A percentile compares a stretch with the other conserved stretches of the same genome.
phyloP scores from a whole-genome alignment of 1,140 invertebrate species.

The Macrosteles quadrilineatus region DNA sequence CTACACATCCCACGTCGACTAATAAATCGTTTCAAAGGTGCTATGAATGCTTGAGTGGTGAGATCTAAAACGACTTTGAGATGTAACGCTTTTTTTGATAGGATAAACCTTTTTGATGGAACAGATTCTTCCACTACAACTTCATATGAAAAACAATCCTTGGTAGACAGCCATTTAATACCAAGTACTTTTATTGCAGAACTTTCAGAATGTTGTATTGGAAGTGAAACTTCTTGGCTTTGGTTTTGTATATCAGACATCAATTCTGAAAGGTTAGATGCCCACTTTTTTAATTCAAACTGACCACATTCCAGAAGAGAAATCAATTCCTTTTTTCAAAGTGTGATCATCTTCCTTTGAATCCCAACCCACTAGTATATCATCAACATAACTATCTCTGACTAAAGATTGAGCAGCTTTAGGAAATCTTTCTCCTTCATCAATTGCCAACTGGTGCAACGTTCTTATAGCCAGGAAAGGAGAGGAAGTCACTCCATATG shows the following conservation, averaged over 20 bases:
- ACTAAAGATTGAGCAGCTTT: background rate
- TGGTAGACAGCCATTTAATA: too few relatives aligned
- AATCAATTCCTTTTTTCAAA: background rate
- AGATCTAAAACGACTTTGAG: conserved; percentile 49
- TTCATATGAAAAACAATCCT: too few relatives aligned
- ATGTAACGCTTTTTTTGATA: conserved; percentile 48
- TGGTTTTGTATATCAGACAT: background rate
- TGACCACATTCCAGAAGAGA: background rate
- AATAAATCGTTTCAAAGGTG: conserved; percentile 47
- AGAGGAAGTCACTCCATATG: background rate
- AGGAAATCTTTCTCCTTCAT: background rate
- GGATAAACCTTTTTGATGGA: too few relatives aligned
- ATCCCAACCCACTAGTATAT: background rate
- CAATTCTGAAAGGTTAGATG: background rate
- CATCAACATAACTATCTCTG: background rate
- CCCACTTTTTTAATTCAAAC: background rate
- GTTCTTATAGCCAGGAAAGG: background rate
- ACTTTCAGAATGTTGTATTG: background rate
- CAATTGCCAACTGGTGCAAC: background rate
- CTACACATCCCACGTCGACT: conserved; percentile 42
- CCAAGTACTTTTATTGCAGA: background rate
- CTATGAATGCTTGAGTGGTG: too few relatives aligned
- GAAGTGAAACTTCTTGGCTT: background rate
- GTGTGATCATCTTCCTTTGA: background rate
- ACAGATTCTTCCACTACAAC: too few relatives aligned